These are phyloP conservation scores for Trachurus trachurus DNA, from an alignment of 2,797 vertebrate genomes.

Conservation along the genomic window DNA sequence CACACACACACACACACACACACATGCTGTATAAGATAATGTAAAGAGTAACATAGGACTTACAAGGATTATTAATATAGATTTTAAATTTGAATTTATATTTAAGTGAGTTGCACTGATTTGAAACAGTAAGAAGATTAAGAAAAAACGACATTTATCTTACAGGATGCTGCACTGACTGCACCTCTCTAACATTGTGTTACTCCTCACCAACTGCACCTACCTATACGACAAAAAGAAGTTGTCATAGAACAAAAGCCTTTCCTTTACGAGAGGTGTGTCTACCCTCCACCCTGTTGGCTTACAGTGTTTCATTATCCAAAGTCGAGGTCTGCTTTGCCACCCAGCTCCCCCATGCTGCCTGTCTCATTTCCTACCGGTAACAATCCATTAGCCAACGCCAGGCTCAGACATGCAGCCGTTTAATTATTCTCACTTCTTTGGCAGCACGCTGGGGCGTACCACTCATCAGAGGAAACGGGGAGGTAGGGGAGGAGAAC, in stretches of 20 bases:
- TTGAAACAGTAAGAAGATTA: constrained; percentile 39
- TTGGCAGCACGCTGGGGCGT: constrained; percentile 69
- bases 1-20: constrained; percentile 9
- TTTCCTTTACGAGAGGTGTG: constrained; percentile 72
- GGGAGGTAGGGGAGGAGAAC: constrained; percentile 40
- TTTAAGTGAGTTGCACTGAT: constrained; percentile 31
- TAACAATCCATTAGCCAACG: constrained; percentile 84
- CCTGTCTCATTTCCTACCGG: constrained; percentile 81
- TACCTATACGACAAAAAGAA: constrained; percentile 65
- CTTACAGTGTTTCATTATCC: constrained; percentile 80
- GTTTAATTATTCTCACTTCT: constrained; percentile 85
- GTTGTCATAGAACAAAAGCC: constrained; percentile 75
- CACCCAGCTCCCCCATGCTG: constrained; percentile 73
- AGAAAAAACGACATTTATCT: constrained; percentile 19
- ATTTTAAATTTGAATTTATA: constrained; percentile 22
- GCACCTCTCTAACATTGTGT: constrained; percentile 31
- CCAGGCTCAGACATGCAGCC: constrained; percentile 81
- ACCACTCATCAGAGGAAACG: constrained; percentile 76
- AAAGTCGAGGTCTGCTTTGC: constrained; percentile 73
- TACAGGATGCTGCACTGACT: constrained; percentile 22
- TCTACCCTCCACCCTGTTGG: constrained; percentile 66
- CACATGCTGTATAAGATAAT: constrained; percentile 16
- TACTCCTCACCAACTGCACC: constrained; percentile 57
- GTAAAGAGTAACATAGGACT: constrained; percentile 10
- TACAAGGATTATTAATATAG: constrained; percentile 6